Percentiles rank a stretch among this genome's conserved stretches.
These are phyloP conservation scores for Bombylius major DNA, from an alignment of 2,888 invertebrate genomes.

Conservation along the genomic window DNA sequence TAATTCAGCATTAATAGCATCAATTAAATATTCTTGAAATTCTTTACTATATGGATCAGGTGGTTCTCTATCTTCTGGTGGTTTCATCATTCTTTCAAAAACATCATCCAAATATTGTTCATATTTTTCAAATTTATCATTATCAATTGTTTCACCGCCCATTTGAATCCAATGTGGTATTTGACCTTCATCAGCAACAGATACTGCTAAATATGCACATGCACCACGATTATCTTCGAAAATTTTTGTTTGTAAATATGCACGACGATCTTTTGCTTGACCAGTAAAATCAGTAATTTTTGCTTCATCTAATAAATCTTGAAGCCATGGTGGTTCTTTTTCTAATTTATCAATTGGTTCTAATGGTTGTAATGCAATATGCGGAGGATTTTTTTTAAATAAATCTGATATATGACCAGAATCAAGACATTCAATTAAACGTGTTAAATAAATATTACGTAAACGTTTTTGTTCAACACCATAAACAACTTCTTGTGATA, in stretches of 20 bases:
- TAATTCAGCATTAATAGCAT: conserved; percentile 22
- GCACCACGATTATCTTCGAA: conserved; percentile 19
- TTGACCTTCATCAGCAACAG: conserved; percentile 16
- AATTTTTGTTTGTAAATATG: conserved; percentile 18
- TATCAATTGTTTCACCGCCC: conserved; percentile 1
- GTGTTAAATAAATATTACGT: conserved; percentile 24
- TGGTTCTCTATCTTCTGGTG: neutral
- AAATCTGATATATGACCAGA: conserved; percentile 20
- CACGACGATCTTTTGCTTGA: conserved; percentile 8
- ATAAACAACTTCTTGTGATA: conserved; percentile 18
- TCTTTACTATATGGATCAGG: neutral
- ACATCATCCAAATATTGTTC: conserved; percentile 4
- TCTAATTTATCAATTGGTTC: neutral
- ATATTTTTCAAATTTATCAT: neutral
- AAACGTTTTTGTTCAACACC: conserved; percentile 20
- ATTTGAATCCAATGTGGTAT: conserved; percentile 15
- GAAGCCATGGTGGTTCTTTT: conserved; percentile 9
- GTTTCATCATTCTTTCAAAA: neutral
- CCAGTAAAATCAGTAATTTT: neutral
- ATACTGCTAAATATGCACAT: conserved; percentile 20
- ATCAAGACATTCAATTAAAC: conserved; percentile 22
- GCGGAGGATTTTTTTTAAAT: conserved; percentile 18
- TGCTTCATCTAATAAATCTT: conserved; percentile 1
- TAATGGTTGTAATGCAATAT: conserved; percentile 12
- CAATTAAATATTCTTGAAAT: conserved; percentile 10